Conservation (phyloP, 2,113 vertebrate genomes). For the Pseudorasbora parva region DNA sequence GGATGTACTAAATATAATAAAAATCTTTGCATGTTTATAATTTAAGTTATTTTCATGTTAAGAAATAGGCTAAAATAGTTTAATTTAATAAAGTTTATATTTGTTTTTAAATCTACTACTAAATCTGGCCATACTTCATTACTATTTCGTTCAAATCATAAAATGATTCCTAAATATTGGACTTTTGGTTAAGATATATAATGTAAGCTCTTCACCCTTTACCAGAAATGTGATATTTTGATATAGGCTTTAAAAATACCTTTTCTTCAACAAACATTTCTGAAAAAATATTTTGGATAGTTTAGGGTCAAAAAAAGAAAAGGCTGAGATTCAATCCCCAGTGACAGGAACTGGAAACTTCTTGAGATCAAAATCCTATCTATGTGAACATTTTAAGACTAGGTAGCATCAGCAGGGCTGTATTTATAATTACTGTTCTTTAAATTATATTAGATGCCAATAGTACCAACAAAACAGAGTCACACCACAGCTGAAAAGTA, state of each 20-base stretch:
- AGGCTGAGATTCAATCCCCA: too few species aligned
- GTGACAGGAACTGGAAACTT: too few species aligned
- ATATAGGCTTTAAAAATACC: too few species aligned
- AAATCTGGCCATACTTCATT: background rate
- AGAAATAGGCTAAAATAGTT: background rate
- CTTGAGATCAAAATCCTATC: too few species aligned
- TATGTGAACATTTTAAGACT: too few species aligned
- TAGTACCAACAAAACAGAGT: slow-evolving; percentile 16
- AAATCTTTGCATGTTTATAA: background rate
- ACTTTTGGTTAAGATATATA: background rate
- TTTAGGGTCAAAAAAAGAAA: too few species aligned
- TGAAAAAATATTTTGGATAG: background rate
- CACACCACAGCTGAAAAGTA: slow-evolving; percentile 58
- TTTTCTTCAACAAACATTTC: background rate
- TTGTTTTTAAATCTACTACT: background rate
- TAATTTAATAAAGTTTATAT: too few species aligned
- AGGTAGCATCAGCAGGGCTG: background rate
- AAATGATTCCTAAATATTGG: background rate
- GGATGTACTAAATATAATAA: too few species aligned
- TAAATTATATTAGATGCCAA: background rate
- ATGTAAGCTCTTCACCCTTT: background rate
- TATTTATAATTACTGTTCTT: background rate
- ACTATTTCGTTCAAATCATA: background rate
- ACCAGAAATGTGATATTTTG: background rate
- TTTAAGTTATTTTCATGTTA: background rate